phyloP scores from a whole-genome alignment of 2,888 invertebrate genomes.

The Harpalus rufipes region DNA sequence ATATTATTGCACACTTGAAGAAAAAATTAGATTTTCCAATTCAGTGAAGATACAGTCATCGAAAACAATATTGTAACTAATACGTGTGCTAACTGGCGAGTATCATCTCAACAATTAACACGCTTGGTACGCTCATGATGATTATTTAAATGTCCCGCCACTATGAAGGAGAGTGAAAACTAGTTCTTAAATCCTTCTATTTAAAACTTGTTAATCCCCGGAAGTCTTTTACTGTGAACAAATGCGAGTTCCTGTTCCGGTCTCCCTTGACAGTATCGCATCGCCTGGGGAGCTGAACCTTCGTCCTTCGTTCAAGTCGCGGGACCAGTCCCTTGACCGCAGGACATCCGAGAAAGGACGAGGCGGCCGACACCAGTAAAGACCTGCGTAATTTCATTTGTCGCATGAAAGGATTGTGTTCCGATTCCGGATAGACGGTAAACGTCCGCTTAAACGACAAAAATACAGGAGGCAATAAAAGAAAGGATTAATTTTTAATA shows the following conservation, averaged over 20 bases:
- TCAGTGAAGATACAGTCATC: too few species aligned
- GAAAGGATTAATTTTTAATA: too few species aligned
- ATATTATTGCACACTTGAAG: too few species aligned
- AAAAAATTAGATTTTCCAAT: too few species aligned
- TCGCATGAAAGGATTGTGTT: slow-evolving; percentile 59
- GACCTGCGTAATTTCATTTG: slow-evolving; percentile 60
- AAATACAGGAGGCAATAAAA: too few species aligned
- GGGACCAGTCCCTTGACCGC: slow-evolving; percentile 55
- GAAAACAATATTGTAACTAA: too few species aligned
- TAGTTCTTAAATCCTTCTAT: background rate
- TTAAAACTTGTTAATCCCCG: background rate
- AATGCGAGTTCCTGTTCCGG: slow-evolving; percentile 29
- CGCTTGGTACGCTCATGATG: too few species aligned
- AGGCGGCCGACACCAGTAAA: slow-evolving; percentile 55
- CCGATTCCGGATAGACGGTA: slow-evolving; percentile 20
- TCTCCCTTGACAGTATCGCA: slow-evolving; percentile 40
- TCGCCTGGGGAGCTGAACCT: slow-evolving; percentile 17
- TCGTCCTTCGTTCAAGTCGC: slow-evolving; percentile 29
- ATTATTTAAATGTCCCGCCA: too few species aligned
- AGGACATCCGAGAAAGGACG: slow-evolving; percentile 51
- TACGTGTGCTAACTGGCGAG: too few species aligned
- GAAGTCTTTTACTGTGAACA: background rate
- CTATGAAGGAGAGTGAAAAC: background rate
- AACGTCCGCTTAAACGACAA: background rate
- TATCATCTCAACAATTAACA: too few species aligned